Evolutionary conservation across 1,140 invertebrate genomes (phyloP).

Genomic region (Lanistes nyassanus): DNA sequence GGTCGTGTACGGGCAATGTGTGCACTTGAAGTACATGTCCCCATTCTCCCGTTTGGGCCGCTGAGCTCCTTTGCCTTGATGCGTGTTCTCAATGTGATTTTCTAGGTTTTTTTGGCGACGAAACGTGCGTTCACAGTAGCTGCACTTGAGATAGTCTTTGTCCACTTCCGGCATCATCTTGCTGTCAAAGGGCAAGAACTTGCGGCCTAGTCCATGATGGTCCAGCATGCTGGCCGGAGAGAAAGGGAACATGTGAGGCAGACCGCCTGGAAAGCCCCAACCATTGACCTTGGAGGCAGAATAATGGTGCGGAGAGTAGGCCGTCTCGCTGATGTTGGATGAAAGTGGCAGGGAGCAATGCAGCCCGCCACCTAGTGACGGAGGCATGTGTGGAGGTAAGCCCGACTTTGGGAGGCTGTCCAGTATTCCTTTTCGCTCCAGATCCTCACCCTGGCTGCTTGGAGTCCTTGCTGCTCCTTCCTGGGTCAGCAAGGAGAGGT

Average conservation of each 20-base stretch:
- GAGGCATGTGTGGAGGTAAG: not conserved
- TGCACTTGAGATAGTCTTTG: constrained; percentile 65
- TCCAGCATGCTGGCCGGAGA: constrained; percentile 49
- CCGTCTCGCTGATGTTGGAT: constrained; percentile 46
- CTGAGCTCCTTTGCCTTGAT: constrained; percentile 55
- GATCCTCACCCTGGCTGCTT: not conserved
- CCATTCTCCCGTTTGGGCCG: constrained; percentile 51
- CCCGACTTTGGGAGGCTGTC: constrained; percentile 4
- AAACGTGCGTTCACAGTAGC: constrained; percentile 63
- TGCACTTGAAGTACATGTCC: constrained; percentile 66
- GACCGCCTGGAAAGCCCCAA: constrained; percentile 48
- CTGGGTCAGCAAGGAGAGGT: not conserved
- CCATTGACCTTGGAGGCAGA: constrained; percentile 30
- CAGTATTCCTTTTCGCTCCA: not conserved
- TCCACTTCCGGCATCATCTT: constrained; percentile 55
- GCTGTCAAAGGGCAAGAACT: constrained; percentile 53
- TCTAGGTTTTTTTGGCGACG: constrained; percentile 62
- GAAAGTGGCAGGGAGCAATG: constrained; percentile 25
- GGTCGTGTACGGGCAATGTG: constrained; percentile 64
- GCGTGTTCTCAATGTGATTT: constrained; percentile 63
- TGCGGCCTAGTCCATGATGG: constrained; percentile 47
- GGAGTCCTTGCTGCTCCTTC: not conserved
- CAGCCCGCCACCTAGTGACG: constrained; percentile 8
- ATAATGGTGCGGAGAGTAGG: constrained; percentile 40
- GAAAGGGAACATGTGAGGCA: constrained; percentile 55